Conservation (phyloP, 2,888 invertebrate genomes). For the Zelleria hepariella region DNA sequence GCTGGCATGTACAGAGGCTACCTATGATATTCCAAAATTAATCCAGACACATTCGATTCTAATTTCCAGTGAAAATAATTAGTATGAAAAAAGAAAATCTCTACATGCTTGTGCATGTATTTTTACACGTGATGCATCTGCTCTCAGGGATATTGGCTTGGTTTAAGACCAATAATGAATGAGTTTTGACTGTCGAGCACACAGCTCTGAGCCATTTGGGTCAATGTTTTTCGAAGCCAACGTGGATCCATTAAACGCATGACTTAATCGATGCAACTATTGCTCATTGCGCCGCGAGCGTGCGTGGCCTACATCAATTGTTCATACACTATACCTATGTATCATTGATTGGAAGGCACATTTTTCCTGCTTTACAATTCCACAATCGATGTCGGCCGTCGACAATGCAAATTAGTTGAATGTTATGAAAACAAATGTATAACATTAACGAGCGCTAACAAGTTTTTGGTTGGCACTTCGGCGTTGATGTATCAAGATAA, state of each 20-base stretch:
- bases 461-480: conserved; percentile 45
- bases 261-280: not conserved
- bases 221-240: not conserved
- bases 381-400: not conserved
- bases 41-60: no score
- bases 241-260: no score
- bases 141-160: no score
- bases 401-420: not conserved
- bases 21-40: no score
- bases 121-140: no score
- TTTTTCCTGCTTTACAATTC: not conserved
- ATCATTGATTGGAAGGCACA: no score
- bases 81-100: no score
- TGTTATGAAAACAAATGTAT: not conserved
- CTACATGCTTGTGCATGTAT: no score
- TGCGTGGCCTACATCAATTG: not conserved
- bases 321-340: no score
- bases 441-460: conserved; percentile 26
- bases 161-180: no score
- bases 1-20: no score
- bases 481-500: conserved; percentile 61
- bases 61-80: no score
- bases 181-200: not conserved
- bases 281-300: not conserved
- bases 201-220: not conserved